Evolutionary conservation across 2,113 vertebrate species (phyloP).

Genomic region (Tragelaphus buxtoni): DNA sequence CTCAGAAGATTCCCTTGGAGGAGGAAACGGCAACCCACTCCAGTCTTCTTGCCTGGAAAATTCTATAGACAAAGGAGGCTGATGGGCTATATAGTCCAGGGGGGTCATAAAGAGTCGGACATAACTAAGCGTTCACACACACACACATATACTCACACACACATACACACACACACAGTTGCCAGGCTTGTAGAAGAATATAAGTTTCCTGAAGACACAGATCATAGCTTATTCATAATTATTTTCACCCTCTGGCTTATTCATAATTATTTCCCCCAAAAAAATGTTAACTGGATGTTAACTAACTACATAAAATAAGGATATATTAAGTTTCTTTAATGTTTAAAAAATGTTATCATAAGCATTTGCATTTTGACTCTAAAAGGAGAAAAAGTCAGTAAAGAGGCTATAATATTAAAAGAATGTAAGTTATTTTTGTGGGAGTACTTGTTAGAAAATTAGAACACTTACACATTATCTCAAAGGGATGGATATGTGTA

Average conservation of each 20-base stretch:
- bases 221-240: neutral
- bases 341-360: neutral
- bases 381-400: neutral
- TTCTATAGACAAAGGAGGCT: neutral
- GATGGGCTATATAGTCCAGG: neutral
- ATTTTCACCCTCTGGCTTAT: neutral
- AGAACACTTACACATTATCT: neutral
- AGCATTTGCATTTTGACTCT: conserved; percentile 11
- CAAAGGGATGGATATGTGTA: neutral
- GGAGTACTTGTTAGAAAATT: neutral
- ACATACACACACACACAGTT: neutral
- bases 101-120: neutral
- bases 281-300: neutral
- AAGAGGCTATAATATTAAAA: neutral
- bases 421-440: neutral
- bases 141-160: neutral
- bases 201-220: neutral
- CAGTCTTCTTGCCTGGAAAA: neutral
- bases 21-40: neutral
- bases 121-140: neutral
- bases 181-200: neutral
- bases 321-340: neutral
- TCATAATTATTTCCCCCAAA: neutral
- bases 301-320: neutral
- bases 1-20: neutral